These are phyloP conservation scores for Dolomedes plantarius DNA, from an alignment of 2,888 invertebrate genomes.

Conservation along the genomic window DNA sequence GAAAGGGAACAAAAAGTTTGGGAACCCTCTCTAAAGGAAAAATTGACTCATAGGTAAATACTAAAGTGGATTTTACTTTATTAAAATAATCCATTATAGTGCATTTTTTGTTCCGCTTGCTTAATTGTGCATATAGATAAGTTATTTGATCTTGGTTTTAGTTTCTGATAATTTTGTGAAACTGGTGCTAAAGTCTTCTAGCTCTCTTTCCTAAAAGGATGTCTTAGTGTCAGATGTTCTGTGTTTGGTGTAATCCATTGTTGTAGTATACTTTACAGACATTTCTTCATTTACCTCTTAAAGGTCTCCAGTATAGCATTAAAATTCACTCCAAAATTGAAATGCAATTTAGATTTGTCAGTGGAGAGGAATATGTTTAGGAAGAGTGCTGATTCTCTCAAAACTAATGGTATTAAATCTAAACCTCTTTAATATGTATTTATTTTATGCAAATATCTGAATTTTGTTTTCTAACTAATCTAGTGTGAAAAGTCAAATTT, in stretches of 20 bases:
- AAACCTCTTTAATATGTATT: neutral
- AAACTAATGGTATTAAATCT: neutral
- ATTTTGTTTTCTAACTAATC: neutral
- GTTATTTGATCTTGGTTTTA: neutral
- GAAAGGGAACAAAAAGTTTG: too few species aligned
- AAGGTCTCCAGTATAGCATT: neutral
- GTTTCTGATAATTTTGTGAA: slow-evolving; percentile 18
- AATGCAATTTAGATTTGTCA: neutral
- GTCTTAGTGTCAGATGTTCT: slow-evolving; percentile 58
- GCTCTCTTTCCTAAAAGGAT: slow-evolving; percentile 66
- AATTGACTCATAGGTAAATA: too few species aligned
- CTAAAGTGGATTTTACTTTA: too few species aligned
- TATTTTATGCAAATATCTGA: too few species aligned
- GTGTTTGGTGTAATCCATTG: slow-evolving; percentile 59
- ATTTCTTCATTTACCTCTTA: slow-evolving; percentile 18
- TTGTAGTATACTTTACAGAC: slow-evolving; percentile 33
- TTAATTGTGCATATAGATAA: neutral
- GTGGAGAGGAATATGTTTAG: neutral
- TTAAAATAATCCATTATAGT: too few species aligned
- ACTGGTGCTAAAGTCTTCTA: slow-evolving; percentile 71
- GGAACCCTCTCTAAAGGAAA: neutral
- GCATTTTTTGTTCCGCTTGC: too few species aligned
- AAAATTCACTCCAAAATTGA: neutral
- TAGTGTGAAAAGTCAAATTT: neutral
- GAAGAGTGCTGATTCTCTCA: neutral